Evolutionary conservation across 2,113 vertebrate genomes (phyloP).

Genomic region (Barbus barbus): DNA sequence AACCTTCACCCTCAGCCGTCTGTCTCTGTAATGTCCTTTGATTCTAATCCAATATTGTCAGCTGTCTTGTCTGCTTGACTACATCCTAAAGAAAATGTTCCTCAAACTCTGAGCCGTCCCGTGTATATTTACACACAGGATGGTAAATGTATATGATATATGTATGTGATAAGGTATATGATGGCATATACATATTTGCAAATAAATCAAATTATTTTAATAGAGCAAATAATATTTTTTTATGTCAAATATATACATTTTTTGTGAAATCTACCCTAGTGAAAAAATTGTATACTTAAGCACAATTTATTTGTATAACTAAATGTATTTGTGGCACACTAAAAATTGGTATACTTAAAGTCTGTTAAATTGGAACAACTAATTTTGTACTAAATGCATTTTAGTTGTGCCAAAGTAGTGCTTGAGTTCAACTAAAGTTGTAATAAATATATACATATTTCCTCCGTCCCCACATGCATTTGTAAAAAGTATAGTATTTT

Average conservation of each 20-base stretch:
- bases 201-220: not conserved
- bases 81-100: not conserved
- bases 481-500: too few species aligned
- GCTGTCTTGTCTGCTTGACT: constrained; percentile 1
- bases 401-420: too few species aligned
- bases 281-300: too few species aligned
- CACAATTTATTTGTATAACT: too few species aligned
- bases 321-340: too few species aligned
- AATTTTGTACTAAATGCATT: too few species aligned
- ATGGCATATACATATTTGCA: not conserved
- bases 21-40: not conserved
- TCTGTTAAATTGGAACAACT: too few species aligned
- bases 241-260: not conserved
- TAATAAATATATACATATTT: too few species aligned
- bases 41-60: not conserved
- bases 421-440: too few species aligned
- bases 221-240: not conserved
- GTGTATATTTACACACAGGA: not conserved
- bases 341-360: too few species aligned
- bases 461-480: too few species aligned
- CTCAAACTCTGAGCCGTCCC: not conserved
- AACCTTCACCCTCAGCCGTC: not conserved
- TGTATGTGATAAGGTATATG: not conserved
- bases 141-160: not conserved
- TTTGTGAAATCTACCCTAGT: too few species aligned